These are phyloP conservation scores for Apodemus speciosus DNA, from an alignment of 2,113 vertebrate species.

Conservation along the genomic window DNA sequence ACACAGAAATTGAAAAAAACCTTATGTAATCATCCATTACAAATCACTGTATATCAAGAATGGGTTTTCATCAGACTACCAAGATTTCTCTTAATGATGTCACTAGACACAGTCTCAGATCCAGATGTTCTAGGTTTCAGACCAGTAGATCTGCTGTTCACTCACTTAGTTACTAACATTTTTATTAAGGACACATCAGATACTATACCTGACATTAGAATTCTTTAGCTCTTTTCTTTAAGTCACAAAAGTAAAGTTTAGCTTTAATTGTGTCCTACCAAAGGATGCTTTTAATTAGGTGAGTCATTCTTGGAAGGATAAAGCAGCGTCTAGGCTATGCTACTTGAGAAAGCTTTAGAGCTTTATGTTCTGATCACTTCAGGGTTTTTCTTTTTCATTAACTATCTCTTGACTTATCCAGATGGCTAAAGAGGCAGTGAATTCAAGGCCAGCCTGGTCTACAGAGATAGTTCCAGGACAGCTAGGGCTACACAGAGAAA, in stretches of 20 bases:
- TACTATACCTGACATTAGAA: background rate
- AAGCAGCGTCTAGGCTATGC: background rate
- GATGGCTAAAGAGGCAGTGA: too few relatives aligned
- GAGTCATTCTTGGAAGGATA: background rate
- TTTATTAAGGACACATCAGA: background rate
- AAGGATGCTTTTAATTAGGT: background rate
- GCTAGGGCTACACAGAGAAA: too few relatives aligned
- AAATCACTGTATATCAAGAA: background rate
- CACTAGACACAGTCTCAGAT: background rate
- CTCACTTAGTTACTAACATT: background rate
- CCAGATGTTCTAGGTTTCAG: background rate
- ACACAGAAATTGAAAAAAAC: background rate
- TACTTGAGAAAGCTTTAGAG: conserved; percentile 17
- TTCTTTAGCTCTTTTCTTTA: background rate
- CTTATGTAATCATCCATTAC: too few relatives aligned
- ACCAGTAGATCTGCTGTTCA: background rate
- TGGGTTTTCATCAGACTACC: background rate
- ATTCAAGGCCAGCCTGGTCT: too few relatives aligned
- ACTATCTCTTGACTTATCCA: too few relatives aligned
- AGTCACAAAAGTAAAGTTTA: background rate
- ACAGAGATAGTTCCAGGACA: too few relatives aligned
- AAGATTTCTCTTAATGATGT: background rate
- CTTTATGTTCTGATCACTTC: background rate
- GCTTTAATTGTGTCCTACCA: background rate
- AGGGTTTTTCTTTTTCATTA: background rate